Evolutionary conservation across 30 jellyfish, hydroid and myxozoan species (phyloP), one percentile per base, ranked within the genome.

Genomic region (Pelagia noctiluca): DNA sequence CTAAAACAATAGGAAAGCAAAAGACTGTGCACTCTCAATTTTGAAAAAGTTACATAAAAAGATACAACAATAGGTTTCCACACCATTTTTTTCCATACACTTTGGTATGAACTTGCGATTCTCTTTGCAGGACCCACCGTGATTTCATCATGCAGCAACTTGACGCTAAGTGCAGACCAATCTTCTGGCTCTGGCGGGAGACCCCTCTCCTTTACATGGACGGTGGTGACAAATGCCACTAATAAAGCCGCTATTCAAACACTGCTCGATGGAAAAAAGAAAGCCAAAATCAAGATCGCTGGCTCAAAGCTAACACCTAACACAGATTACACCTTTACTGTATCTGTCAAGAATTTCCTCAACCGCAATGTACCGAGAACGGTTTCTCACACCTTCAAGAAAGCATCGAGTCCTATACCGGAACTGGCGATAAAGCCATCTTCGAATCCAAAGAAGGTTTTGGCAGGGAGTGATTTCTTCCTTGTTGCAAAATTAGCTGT

Each of bases 331-430:
- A 52, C 68, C 68, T 52, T 3, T 19, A 52, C 68, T 3, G 68
- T 52, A 52, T 52, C 68, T 8, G 26, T 19, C 26, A 4, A 25
- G 68, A 52, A 52, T 52, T 52, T 52, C 68, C 21, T 52, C 7
- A 52, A 5, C 26, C 7, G 28, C 21, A 19, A 30, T 19, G 7
- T 2, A 30, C 68, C 68, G 12, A 52, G 21, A 19, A 52, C 68
- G 2, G 68, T 30, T 4, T 52, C 68, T 10, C 2, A 10, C 26
- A 52, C 12, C 2, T 10, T 30, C 16, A 52, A 30, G 26, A 52
- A 52, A 19, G 68, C 68, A 52, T 52, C 68, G 30, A 52, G 68
- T 52, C 68, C 68, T 5, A 52, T 52, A 10, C 68, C 68, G 21
- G 28, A 52, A 2, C 68, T 52, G 12, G 16, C 68, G 4, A 52